Conservation (phyloP, 1,140 invertebrate genomes). For the Tetramorium simillimum region DNA sequence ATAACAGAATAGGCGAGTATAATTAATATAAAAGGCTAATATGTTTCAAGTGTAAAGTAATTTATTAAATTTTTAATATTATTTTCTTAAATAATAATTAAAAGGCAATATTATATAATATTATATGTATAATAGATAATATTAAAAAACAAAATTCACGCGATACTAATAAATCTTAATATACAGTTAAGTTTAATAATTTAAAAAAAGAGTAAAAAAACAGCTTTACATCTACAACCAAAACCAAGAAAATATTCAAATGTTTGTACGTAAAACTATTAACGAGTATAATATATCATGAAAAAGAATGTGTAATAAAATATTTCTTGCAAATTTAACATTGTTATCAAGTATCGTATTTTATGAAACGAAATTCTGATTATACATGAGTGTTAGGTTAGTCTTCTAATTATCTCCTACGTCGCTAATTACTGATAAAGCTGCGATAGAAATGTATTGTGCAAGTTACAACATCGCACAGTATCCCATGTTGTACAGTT, state of each 20-base stretch:
- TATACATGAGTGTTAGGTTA: background rate
- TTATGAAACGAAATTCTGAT: constrained; percentile 9
- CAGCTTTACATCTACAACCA: background rate
- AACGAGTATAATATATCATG: background rate
- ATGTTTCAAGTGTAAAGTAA: background rate
- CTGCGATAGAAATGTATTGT: constrained; percentile 42
- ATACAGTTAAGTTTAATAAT: background rate
- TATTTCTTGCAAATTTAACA: background rate
- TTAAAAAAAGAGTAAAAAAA: background rate
- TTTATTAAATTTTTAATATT: background rate
- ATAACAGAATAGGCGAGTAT: background rate
- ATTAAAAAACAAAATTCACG: background rate
- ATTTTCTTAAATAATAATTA: too few relatives aligned
- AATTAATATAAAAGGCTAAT: background rate
- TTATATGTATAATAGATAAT: background rate
- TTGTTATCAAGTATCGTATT: background rate
- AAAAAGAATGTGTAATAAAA: background rate
- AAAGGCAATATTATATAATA: too few relatives aligned
- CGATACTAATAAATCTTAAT: background rate
- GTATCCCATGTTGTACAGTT: constrained; percentile 46
- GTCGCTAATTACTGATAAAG: constrained; percentile 53
- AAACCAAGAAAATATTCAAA: background rate
- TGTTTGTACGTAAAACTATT: too few relatives aligned
- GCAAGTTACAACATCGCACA: constrained; percentile 19
- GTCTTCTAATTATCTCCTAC: constrained; percentile 24